phyloP scores from a whole-genome alignment of 2,113 vertebrate species.

The Syngnathoides biaculeatus region DNA sequence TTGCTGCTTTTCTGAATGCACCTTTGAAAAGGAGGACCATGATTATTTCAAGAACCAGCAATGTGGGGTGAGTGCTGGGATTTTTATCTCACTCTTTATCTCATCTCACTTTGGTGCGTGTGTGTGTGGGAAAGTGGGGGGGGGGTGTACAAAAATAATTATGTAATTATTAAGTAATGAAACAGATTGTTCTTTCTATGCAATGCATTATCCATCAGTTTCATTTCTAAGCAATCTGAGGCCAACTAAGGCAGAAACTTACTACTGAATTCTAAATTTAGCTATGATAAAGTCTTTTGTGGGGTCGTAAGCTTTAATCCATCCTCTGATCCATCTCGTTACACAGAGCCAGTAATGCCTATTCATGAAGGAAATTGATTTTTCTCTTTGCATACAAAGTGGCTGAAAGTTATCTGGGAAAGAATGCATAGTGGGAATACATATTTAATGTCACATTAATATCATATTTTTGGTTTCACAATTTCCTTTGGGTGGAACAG shows the following conservation, averaged over 20 bases:
- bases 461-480: constrained; percentile 54
- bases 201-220: neutral
- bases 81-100: neutral
- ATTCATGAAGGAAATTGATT: constrained; percentile 41
- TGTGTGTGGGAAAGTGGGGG: no score
- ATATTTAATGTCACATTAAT: constrained; percentile 71
- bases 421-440: constrained; percentile 50
- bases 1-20: constrained; percentile 10
- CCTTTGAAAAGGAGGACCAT: constrained; percentile 8
- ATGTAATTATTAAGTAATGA: neutral
- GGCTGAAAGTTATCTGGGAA: constrained; percentile 52
- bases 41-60: constrained; percentile 21
- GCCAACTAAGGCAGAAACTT: neutral
- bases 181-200: neutral
- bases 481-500: constrained; percentile 47
- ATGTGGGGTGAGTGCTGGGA: constrained; percentile 1
- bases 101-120: neutral
- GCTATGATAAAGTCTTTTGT: constrained; percentile 8
- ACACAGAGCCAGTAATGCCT: constrained; percentile 26
- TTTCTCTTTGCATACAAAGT: constrained; percentile 40
- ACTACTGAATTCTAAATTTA: constrained; percentile 16
- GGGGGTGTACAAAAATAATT: neutral
- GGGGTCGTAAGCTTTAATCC: constrained; percentile 7
- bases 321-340: constrained; percentile 16
- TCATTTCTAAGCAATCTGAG: neutral